These are phyloP conservation scores for Arge pagana DNA, from an alignment of 2,888 invertebrate genomes.

Conservation along the genomic window DNA sequence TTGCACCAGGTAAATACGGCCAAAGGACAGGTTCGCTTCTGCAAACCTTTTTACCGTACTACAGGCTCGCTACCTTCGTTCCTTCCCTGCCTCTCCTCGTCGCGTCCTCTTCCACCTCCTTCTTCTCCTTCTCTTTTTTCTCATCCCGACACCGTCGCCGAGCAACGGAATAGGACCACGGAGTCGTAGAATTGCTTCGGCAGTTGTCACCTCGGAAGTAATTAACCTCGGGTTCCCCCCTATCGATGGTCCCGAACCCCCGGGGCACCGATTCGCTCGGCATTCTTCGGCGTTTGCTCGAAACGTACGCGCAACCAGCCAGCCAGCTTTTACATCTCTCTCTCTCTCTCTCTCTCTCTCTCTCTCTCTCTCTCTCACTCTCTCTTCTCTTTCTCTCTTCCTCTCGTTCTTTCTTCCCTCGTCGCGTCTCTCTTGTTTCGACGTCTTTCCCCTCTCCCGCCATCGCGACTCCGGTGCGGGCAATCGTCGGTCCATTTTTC, in stretches of 20 bases:
- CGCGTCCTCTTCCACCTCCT: neutral
- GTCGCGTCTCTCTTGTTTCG: slow-evolving; percentile 7
- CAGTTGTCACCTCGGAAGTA: slow-evolving; percentile 6
- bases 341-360: slow-evolving; percentile 5
- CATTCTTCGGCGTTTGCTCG: too few species aligned
- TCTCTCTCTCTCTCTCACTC: slow-evolving; percentile 19
- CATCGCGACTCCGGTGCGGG: slow-evolving; percentile 15
- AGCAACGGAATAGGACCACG: neutral
- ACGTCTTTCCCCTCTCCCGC: slow-evolving; percentile 1
- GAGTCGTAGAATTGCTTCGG: neutral
- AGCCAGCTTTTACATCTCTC: neutral
- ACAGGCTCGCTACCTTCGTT: too few species aligned
- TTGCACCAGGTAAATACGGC: too few species aligned
- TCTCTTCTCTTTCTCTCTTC: slow-evolving; percentile 18
- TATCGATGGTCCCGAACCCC: slow-evolving; percentile 2
- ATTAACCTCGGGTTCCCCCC: slow-evolving; percentile 3
- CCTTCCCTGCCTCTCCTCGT: neutral
- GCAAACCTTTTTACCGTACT: too few species aligned
- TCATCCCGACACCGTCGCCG: neutral
- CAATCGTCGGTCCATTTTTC: slow-evolving; percentile 28
- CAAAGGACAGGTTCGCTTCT: too few species aligned
- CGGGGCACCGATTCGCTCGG: too few species aligned
- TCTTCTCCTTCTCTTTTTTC: neutral
- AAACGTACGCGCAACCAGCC: slow-evolving; percentile 33
- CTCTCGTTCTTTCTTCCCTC: neutral